These are phyloP conservation scores for Heteromyza rotundicornis DNA, from an alignment of 2,888 invertebrate species.

Conservation along the genomic window DNA sequence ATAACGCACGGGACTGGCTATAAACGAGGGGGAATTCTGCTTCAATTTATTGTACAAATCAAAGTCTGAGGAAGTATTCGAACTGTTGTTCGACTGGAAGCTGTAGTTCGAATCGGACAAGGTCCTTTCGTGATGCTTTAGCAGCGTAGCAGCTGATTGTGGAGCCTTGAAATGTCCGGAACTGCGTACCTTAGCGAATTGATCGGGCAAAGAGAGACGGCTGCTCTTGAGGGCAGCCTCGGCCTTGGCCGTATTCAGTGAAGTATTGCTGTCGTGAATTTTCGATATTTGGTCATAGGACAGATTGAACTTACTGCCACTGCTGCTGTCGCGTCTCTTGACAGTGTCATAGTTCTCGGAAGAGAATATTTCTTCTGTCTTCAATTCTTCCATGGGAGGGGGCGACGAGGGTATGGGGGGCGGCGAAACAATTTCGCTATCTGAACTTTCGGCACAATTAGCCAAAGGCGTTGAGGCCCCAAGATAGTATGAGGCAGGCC, in stretches of 20 bases:
- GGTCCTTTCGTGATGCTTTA: slow-evolving; percentile 57
- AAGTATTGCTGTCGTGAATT: slow-evolving; percentile 60
- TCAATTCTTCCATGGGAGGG: slow-evolving; percentile 69
- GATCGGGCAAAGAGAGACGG: slow-evolving; percentile 60
- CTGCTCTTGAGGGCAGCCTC: slow-evolving; percentile 55
- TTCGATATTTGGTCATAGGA: slow-evolving; percentile 60
- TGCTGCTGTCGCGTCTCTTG: slow-evolving; percentile 51
- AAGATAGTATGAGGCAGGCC: slow-evolving; percentile 87
- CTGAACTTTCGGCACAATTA: slow-evolving; percentile 79
- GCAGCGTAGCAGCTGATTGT: slow-evolving; percentile 35
- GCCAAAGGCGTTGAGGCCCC: slow-evolving; percentile 72
- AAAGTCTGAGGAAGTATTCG: slow-evolving; percentile 60
- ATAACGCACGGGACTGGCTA: slow-evolving; percentile 48
- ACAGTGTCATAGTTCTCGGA: slow-evolving; percentile 62
- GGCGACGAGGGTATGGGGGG: slow-evolving; percentile 81
- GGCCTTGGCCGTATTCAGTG: slow-evolving; percentile 53
- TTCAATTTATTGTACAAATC: slow-evolving; percentile 61
- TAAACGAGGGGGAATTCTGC: slow-evolving; percentile 52
- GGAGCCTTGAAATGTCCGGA: slow-evolving; percentile 33
- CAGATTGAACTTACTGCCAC: slow-evolving; percentile 49
- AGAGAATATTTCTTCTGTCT: slow-evolving; percentile 66
- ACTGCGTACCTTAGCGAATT: slow-evolving; percentile 53
- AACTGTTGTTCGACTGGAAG: slow-evolving; percentile 61
- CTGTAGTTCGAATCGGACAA: slow-evolving; percentile 61
- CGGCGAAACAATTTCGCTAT: slow-evolving; percentile 79